These are phyloP conservation scores for Drosophila tristis DNA, from an alignment of 1,140 invertebrate species.

Conservation along the genomic window DNA sequence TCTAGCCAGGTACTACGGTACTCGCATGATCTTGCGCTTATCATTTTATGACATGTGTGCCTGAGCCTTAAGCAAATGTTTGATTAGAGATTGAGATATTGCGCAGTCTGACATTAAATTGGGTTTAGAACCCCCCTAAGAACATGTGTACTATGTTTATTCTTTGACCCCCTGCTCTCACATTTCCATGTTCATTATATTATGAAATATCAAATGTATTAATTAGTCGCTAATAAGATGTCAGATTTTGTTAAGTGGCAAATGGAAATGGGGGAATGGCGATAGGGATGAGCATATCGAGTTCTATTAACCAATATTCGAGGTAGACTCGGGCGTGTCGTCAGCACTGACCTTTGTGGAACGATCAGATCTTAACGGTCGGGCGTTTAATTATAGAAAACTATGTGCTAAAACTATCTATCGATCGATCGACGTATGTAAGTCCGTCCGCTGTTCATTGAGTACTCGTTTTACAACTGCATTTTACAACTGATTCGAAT, in stretches of 20 bases:
- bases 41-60: constrained; percentile 11
- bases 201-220: constrained; percentile 19
- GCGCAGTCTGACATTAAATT: background rate
- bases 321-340: constrained; percentile 36
- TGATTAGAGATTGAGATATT: constrained; percentile 26
- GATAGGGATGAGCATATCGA: constrained; percentile 19
- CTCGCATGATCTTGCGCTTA: constrained; percentile 32
- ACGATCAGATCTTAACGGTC: constrained; percentile 35
- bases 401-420: too few relatives aligned
- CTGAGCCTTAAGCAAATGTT: constrained; percentile 31
- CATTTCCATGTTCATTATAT: constrained; percentile 33
- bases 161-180: constrained; percentile 16
- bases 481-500: constrained; percentile 42
- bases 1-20: too few relatives aligned
- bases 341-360: constrained; percentile 62
- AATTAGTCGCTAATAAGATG: constrained; percentile 65
- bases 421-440: constrained; percentile 51
- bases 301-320: constrained; percentile 44
- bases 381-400: constrained; percentile 51
- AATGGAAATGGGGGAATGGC: background rate
- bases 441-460: constrained; percentile 53
- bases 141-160: background rate
- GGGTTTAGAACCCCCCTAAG: background rate
- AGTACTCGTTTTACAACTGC: constrained; percentile 47
- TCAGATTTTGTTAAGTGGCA: constrained; percentile 29